Percentiles rank a stretch among this genome's conserved stretches.
phyloP scores from a whole-genome alignment of 1,140 invertebrate species.

The Cardiocondyla obscurior region DNA sequence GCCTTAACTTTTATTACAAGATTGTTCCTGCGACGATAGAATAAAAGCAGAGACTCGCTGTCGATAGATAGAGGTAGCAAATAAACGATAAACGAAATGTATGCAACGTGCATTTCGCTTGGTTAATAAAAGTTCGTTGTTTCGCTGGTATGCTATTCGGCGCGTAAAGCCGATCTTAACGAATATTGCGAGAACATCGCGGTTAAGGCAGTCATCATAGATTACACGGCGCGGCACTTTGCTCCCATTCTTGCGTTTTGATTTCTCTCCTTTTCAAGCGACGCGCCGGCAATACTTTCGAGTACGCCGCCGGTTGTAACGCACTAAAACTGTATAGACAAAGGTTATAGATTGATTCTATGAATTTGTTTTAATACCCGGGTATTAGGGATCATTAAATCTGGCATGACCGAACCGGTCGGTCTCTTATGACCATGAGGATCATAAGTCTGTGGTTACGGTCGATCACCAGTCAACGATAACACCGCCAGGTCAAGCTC shows the following conservation, averaged over 20 bases:
- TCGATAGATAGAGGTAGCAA: not conserved
- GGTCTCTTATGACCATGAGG: conserved; percentile 26
- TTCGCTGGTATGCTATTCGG: not conserved
- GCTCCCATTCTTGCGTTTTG: conserved; percentile 55
- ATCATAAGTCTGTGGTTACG: conserved; percentile 42
- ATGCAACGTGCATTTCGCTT: not conserved
- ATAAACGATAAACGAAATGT: not conserved
- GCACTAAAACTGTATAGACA: conserved; percentile 62
- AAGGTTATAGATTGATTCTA: conserved; percentile 74
- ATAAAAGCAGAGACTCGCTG: not conserved
- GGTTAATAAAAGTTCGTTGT: not conserved
- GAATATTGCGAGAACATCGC: conserved; percentile 71
- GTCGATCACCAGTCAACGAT: conserved; percentile 46
- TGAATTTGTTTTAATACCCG: conserved; percentile 73
- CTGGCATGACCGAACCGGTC: conserved; percentile 49
- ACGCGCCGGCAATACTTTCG: conserved; percentile 11
- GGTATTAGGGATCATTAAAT: conserved; percentile 69
- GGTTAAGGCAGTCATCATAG: conserved; percentile 66
- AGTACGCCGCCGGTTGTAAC: not conserved
- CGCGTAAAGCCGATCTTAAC: conserved; percentile 52
- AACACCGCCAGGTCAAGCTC: not conserved
- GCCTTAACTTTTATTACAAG: not conserved
- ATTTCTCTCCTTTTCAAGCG: conserved; percentile 46
- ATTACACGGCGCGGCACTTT: conserved; percentile 68
- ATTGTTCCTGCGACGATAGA: not conserved